Base-by-base conservation (phyloP, 2,888 invertebrate genomes). In the Pollenia griseotomentosa region DNA sequence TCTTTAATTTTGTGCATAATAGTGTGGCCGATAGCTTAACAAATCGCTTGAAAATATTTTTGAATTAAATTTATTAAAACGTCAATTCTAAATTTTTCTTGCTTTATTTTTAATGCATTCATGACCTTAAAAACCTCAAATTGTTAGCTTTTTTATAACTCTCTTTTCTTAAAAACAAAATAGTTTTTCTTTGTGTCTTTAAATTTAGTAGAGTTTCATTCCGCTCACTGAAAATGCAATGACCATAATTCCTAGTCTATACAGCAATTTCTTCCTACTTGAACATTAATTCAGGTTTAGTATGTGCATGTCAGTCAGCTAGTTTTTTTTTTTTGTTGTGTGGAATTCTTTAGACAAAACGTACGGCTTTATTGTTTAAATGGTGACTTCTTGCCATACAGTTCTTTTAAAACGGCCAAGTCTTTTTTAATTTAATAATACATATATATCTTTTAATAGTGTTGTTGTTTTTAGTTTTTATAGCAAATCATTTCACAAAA, bases 51-150 rank as follows among this genome's bases (percentile, higher is more conserved):
- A 33, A 33, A 33, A 33, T 33, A 0, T 6, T 33, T 33, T 33
- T 33, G 6, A 33, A 33, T 33, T 33, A 33, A 33, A 33, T 33
- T 33, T 33, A 33, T 33, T 33, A 33, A 33, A 6, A 33, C 6
- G 33, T 33, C 33, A 75, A 40, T 40, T 63, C 11, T 42, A 44
- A 6, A 57, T 19, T 44, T 23, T 9, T 71, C 42, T 42, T 19
- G 12, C 10, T 57, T 77, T 23, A 59, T 44, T 63, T 55, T 77
- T 44, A 44, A 68, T 73, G 61, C 46, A 68, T 55, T 68, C 23
- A 61, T 85, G 68, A 75, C 84, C 84, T 74, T 63, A 74, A 33
- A 84, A 84, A 85, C 61, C 66, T 70, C 40, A 70, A 79, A 68
- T 65, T 44, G 51, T 40, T 59, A 79, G 23, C 53, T 74, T 68